Percentiles rank a stretch among this genome's conserved stretches.
These are phyloP conservation scores for Helogale parvula DNA, from an alignment of 2,113 vertebrate species.

Conservation along the genomic window DNA sequence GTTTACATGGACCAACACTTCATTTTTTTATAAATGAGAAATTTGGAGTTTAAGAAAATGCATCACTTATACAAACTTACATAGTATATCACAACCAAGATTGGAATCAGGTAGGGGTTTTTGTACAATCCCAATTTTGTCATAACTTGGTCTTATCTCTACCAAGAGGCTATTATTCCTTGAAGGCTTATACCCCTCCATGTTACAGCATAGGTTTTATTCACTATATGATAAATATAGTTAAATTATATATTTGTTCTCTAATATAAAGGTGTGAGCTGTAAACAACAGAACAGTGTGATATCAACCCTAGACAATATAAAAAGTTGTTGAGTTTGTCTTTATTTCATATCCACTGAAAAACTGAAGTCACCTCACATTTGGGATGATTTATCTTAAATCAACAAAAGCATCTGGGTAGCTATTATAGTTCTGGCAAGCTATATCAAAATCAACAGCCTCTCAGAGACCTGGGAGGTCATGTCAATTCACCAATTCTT, in stretches of 20 bases:
- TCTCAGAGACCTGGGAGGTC: conserved; percentile 42
- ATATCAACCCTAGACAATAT: background rate
- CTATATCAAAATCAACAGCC: conserved; percentile 64
- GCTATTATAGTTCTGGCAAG: conserved; percentile 49
- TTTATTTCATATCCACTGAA: conserved; percentile 46
- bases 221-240: background rate
- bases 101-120: background rate
- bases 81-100: background rate
- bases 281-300: conserved; percentile 28
- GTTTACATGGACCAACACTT: background rate
- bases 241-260: conserved; percentile 4
- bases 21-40: conserved; percentile 21
- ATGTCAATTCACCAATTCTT: conserved; percentile 46
- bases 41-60: background rate
- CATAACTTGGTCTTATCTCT: background rate
- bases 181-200: background rate
- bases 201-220: background rate
- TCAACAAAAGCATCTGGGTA: conserved; percentile 63
- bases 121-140: background rate
- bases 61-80: background rate
- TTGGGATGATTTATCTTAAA: conserved; percentile 62
- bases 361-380: conserved; percentile 53
- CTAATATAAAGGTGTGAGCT: conserved; percentile 19
- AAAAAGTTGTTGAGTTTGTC: conserved; percentile 4
- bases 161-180: background rate